Evolutionary conservation across 2,113 vertebrate species (phyloP).

Genomic region (Leuciscus idus): DNA sequence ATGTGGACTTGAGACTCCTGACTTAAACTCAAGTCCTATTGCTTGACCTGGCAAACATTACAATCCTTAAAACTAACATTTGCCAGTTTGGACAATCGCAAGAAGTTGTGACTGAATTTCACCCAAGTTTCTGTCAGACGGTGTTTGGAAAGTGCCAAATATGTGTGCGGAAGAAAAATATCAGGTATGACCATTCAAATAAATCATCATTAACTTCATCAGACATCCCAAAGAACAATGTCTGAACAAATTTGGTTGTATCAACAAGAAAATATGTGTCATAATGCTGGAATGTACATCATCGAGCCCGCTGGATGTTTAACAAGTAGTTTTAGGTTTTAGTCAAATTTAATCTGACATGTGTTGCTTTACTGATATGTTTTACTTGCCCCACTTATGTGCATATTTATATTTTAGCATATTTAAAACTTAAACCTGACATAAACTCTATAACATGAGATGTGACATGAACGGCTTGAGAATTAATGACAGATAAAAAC

Average conservation of each 20-base stretch:
- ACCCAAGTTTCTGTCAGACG: not conserved
- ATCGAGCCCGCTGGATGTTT: not conserved
- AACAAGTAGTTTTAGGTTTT: not conserved
- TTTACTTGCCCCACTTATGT: not conserved
- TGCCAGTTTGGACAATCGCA: not conserved
- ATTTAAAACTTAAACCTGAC: not conserved
- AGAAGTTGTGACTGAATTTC: not conserved
- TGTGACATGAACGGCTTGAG: too few species aligned
- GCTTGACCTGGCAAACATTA: slow-evolving; percentile 13
- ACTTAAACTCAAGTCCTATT: slow-evolving; percentile 15
- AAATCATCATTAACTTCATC: not conserved
- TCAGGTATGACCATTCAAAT: not conserved
- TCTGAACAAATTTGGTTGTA: not conserved
- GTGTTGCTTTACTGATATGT: not conserved
- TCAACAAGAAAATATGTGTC: not conserved
- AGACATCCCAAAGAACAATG: too few species aligned
- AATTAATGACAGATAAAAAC: not conserved
- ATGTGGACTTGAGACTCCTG: slow-evolving; percentile 35
- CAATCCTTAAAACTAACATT: slow-evolving; percentile 4
- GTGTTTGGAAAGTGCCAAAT: slow-evolving; percentile 3
- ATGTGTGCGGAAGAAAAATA: not conserved
- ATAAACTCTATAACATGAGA: not conserved
- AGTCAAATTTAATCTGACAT: not conserved
- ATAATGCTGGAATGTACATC: not conserved
- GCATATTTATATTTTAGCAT: not conserved